phyloP scores from a whole-genome alignment of 2,797 vertebrate species.

The Astyanax mexicanus region DNA sequence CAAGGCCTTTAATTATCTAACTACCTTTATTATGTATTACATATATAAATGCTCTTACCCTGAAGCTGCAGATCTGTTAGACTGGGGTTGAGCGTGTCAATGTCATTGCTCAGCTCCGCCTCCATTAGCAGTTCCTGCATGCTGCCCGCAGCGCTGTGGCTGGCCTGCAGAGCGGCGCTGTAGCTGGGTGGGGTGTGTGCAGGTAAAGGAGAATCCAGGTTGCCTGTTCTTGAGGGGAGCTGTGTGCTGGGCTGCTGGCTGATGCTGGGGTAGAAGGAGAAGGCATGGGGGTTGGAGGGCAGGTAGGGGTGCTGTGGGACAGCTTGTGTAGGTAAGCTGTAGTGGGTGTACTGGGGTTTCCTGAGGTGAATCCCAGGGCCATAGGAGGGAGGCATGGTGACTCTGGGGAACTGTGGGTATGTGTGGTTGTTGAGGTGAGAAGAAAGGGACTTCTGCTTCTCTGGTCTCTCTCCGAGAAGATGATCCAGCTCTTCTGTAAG shows the following conservation, averaged over 20 bases:
- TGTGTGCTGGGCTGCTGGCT: constrained; percentile 73
- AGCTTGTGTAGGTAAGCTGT: constrained; percentile 61
- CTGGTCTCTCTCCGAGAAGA: constrained; percentile 86
- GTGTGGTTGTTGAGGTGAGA: constrained; percentile 55
- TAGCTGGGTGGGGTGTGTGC: constrained; percentile 83
- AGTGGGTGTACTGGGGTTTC: constrained; percentile 66
- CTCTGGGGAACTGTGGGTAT: constrained; percentile 46
- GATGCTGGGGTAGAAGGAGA: constrained; percentile 74
- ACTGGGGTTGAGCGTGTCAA: constrained; percentile 92
- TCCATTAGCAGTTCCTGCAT: constrained; percentile 87
- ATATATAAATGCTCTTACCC: constrained; percentile 77
- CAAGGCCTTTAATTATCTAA: too few relatives aligned
- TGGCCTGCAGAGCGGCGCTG: constrained; percentile 71
- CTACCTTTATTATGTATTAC: too few relatives aligned
- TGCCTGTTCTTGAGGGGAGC: constrained; percentile 68
- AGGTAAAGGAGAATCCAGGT: constrained; percentile 80
- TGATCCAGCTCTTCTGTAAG: constrained; percentile 89
- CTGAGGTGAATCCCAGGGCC: constrained; percentile 61
- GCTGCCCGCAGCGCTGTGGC: constrained; percentile 73
- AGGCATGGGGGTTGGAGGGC: constrained; percentile 69
- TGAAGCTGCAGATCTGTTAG: constrained; percentile 95
- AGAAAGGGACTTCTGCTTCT: constrained; percentile 72
- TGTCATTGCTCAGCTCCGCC: constrained; percentile 86
- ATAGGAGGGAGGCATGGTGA: constrained; percentile 62
- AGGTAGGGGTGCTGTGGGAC: constrained; percentile 68